Evolutionary conservation across 2,888 invertebrate species (phyloP), one percentile per base, ranked within the genome.

Genomic region (Drosophila robusta): DNA sequence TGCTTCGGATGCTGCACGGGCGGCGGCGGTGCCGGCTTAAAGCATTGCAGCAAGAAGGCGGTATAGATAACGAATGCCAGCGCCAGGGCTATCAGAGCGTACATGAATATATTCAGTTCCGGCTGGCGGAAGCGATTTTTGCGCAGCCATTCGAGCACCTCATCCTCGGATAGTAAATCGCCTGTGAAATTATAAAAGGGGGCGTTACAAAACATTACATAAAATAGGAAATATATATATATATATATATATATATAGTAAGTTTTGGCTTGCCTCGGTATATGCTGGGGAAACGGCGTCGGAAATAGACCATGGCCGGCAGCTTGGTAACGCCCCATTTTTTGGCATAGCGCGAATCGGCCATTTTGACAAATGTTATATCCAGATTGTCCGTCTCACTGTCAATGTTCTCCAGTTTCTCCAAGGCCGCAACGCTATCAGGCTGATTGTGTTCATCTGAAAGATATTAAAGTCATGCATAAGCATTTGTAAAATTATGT

Each of bases 321-420:
- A 98, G 93, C 91, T 97, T 96, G 0, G 96, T 97, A 14, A 98
- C 97, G 22, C 98, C 98, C 96, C 98, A 98, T 93, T 98, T 98
- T 56, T 97, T 94, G 12, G 98, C 98, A 91, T 98, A 98, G 41
- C 97, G 94, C 0, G 96, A 94, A 91, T 98, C 98, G 61, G 96
- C 95, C 96, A 98, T 98, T 93, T 98, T 98, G 0, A 98, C 98
- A 91, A 98, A 98, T 2, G 97, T 97, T 74, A 98, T 98, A 89
- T 98, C 98, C 89, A 98, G 94, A 92, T 97, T 97, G 90, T 98
- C 98, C 0, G 97, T 97, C 93, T 98, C 98, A 82, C 97, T 97
- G 90, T 99, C 98, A 80, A 98, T 98, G 80, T 96, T 97, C 91
- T 98, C 98, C 69, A 98, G 92, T 90, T 96, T 96, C 70, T 96